These are phyloP conservation scores for Holothuria glaberrima DNA, from an alignment of 35 echinoderm and acorn worm species.

Conservation along the genomic window DNA sequence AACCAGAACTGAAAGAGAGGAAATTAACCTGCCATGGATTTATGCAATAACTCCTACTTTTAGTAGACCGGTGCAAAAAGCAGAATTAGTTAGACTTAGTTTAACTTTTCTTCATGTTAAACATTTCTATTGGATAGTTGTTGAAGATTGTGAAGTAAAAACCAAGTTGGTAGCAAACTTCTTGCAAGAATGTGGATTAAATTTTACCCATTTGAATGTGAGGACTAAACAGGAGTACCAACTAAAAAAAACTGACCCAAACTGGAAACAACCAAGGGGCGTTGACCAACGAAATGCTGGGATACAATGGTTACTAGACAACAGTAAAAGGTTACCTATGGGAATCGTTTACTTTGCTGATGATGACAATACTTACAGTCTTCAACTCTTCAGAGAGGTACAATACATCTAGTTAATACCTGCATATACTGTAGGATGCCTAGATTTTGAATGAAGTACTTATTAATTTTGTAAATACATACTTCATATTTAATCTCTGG, in stretches of 20 bases:
- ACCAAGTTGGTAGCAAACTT: constrained; percentile 77
- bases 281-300: constrained; percentile 92
- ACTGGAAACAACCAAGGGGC: constrained; percentile 86
- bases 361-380: constrained; percentile 97
- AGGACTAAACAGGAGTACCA: constrained; percentile 72
- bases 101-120: constrained; percentile 80
- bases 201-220: constrained; percentile 86
- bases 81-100: constrained; percentile 77
- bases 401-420: too few species aligned
- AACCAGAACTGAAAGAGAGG: not conserved
- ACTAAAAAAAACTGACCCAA: constrained; percentile 80
- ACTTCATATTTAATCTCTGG: too few species aligned
- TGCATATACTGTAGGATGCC: too few species aligned
- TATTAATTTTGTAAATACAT: too few species aligned
- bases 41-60: constrained; percentile 93
- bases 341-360: constrained; percentile 96
- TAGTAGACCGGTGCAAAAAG: constrained; percentile 97
- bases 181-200: constrained; percentile 71
- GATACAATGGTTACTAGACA: constrained; percentile 83
- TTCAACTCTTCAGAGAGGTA: constrained; percentile 93
- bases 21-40: constrained; percentile 53
- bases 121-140: constrained; percentile 94
- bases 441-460: too few species aligned
- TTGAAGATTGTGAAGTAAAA: constrained; percentile 77
- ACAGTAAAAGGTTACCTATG: constrained; percentile 48